Percentiles rank a stretch among this genome's conserved stretches.
Conservation (phyloP, 2,113 vertebrate genomes). For the Cephalopterus ornatus region DNA sequence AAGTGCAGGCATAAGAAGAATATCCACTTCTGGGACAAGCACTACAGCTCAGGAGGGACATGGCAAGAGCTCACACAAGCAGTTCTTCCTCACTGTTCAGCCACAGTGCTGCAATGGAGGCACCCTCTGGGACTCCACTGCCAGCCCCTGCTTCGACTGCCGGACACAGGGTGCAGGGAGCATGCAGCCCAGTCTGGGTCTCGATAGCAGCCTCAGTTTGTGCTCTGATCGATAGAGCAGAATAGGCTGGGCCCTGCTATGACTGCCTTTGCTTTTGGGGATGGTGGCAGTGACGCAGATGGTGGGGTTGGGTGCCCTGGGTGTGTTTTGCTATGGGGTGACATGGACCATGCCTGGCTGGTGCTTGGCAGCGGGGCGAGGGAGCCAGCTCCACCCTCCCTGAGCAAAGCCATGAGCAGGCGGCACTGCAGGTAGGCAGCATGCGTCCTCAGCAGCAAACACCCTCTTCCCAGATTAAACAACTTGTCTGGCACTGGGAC, state of each 20-base stretch:
- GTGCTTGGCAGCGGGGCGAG: fast-evolving
- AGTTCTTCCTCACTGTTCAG: neutral
- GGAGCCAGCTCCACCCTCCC: neutral
- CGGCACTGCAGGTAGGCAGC: neutral
- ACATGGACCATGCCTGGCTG: neutral
- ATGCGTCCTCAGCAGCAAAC: fast-evolving
- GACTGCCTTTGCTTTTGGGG: fast-evolving
- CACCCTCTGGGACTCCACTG: neutral
- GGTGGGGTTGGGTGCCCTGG: fast-evolving
- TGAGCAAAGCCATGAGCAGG: fast-evolving
- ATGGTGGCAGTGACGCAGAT: neutral
- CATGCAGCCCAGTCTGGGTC: neutral
- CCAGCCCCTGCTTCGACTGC: neutral
- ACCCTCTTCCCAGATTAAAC: neutral
- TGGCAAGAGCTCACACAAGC: neutral
- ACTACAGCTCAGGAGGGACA: neutral
- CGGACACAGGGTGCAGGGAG: neutral
- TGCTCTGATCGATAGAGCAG: neutral
- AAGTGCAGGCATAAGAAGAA: neutral
- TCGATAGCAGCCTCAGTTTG: fast-evolving
- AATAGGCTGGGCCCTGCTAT: neutral
- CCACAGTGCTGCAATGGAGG: fast-evolving
- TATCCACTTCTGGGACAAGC: neutral
- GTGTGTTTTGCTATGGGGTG: fast-evolving
- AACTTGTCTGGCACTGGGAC: neutral